Evolutionary conservation across 2,113 vertebrate genomes (phyloP).

Genomic region (Gymnarchus niloticus): DNA sequence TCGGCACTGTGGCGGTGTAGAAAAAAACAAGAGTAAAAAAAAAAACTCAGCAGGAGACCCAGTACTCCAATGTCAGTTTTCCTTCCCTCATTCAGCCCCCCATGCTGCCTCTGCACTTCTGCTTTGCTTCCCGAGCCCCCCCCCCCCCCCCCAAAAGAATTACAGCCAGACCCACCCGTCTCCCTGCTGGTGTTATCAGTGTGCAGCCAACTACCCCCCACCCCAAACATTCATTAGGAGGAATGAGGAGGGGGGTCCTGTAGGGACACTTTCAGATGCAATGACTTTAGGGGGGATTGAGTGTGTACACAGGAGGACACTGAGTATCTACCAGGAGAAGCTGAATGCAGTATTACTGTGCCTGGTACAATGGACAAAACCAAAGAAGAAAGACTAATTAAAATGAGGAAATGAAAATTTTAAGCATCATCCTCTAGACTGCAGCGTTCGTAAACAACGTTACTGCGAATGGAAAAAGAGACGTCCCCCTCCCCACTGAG

Average conservation of each 20-base stretch:
- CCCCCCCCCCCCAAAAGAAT: background rate
- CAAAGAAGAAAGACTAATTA: background rate
- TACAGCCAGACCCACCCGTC: background rate
- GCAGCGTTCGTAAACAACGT: background rate
- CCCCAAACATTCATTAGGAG: background rate
- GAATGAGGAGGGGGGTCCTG: background rate
- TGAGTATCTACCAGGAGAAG: background rate
- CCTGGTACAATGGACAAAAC: background rate
- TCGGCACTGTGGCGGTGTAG: background rate
- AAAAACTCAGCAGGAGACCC: background rate
- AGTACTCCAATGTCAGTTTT: background rate
- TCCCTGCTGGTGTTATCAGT: background rate
- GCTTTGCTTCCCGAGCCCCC: background rate
- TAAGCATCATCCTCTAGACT: background rate
- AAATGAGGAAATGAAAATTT: background rate
- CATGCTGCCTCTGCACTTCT: conserved; percentile 20
- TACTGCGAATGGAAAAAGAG: background rate
- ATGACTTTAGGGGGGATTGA: background rate
- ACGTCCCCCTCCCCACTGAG: background rate
- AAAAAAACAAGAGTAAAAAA: background rate
- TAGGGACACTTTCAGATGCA: background rate
- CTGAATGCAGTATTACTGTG: background rate
- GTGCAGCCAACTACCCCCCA: background rate
- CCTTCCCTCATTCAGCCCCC: background rate
- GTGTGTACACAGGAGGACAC: background rate